A percentile compares a stretch with the other conserved stretches of the same genome.
phyloP scores from a whole-genome alignment of 2,797 vertebrate species.

The Sternotherus odoratus region DNA sequence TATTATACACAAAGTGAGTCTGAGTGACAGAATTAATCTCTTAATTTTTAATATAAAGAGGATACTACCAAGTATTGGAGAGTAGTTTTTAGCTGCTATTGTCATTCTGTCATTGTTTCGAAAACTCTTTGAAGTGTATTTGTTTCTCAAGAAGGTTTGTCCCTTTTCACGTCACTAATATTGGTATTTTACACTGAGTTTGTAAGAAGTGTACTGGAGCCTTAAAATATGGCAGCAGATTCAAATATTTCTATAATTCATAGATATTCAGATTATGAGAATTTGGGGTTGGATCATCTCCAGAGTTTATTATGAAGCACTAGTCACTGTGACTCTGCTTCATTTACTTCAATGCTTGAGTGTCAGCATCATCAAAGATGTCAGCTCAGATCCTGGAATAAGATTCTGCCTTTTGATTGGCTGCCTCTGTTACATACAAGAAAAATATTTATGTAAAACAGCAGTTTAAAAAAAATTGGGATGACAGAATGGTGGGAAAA shows the following conservation, averaged over 20 bases:
- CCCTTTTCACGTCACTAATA: background rate
- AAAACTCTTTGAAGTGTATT: conserved; percentile 1
- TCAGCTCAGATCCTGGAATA: background rate
- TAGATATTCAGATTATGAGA: fast-evolving
- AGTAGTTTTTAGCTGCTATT: background rate
- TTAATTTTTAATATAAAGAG: background rate
- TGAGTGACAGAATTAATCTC: background rate
- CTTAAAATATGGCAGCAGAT: background rate
- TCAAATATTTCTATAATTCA: background rate
- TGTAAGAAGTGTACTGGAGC: background rate
- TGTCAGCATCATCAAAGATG: background rate
- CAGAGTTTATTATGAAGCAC: background rate
- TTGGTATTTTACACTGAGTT: background rate
- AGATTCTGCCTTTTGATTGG: background rate
- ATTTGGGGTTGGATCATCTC: fast-evolving
- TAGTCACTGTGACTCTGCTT: background rate
- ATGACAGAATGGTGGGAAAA: conserved; percentile 42
- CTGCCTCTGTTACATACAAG: background rate
- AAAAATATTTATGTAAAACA: conserved; percentile 60
- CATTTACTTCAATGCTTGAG: background rate
- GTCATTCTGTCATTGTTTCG: background rate
- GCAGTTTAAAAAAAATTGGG: conserved; percentile 58
- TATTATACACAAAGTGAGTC: background rate
- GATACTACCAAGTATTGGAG: background rate
- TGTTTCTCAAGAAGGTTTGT: background rate